Evolutionary conservation across 2,888 invertebrate genomes (phyloP), one percentile per base, ranked within the genome.

Genomic region (Cetonia aurata): DNA sequence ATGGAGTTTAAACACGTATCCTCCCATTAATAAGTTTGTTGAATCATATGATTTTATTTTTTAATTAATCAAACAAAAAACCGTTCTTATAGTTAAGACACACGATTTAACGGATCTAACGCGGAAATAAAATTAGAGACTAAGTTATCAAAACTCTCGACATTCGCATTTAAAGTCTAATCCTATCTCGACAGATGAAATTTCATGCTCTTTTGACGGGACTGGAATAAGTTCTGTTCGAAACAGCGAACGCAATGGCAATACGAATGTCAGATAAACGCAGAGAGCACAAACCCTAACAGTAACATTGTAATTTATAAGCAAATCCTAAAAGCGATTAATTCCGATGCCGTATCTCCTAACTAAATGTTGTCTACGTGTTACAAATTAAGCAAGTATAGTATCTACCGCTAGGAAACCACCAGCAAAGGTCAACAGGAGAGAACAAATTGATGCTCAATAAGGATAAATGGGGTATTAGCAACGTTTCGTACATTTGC

Each of bases 261-360:
- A 44, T 2, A 25, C 25, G 4, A 25, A 25, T 25, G 25, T 25
- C 25, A 25, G 44, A 44, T 13, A 44, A 44, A 44, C 13, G 44
- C 1, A 44, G 13, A 44, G 12, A 44, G 6, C 13, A 6, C 44
- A 44, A 25, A 4, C 25, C 1, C 25, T n/a, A 53, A 56, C 41
- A 56, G 37, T 56, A 56, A 56, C 41, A 37, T 56, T 17, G 37
- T 56, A 56, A 56, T 56, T 56, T 56, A 56, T 56, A 56, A 56
- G 56, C 56, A 56, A 56, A 56, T 56, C 56, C 56, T 56, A 9
- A 56, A 56, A 37, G 37, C 56, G 13, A 56, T 56, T 56, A 56
- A 56, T 41, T 53, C 37, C 56, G 37, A 56, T 56, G 37, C 12
- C 25, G 44, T 13, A 10, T 44, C 44, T 10, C 1, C 44, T 44